A percentile compares a stretch with the other conserved stretches of the same genome.
Conservation (phyloP, 2,888 invertebrate genomes). For the Drosophila infuscata region DNA sequence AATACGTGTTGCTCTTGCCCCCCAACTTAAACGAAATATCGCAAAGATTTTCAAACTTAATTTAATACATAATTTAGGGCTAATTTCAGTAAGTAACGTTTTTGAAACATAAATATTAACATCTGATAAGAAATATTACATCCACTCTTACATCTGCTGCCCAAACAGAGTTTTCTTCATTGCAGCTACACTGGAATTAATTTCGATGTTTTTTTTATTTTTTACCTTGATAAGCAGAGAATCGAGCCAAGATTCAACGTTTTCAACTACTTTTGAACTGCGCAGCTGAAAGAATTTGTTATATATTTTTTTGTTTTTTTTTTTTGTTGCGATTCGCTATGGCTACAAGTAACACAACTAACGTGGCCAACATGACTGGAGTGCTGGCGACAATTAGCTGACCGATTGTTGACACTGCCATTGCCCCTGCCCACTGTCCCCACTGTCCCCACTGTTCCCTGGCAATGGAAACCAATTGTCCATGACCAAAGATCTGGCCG, state of each 20-base stretch:
- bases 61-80: neutral
- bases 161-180: neutral
- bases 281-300: neutral
- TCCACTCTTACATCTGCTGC: neutral
- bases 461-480: conserved; percentile 57
- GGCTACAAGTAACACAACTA: conserved; percentile 27
- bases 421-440: neutral
- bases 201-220: neutral
- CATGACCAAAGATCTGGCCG: conserved; percentile 41
- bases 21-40: neutral
- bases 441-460: neutral
- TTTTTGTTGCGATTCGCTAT: conserved; percentile 52
- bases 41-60: too few relatives aligned
- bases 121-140: too few relatives aligned
- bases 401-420: conserved; percentile 50
- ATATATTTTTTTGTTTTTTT: conserved; percentile 9
- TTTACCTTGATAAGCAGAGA: neutral
- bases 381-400: conserved; percentile 67
- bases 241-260: neutral
- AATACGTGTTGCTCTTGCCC: neutral
- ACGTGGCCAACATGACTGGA: conserved; percentile 42
- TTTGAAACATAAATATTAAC: neutral
- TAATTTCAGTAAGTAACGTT: neutral
- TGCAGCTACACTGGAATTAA: neutral
- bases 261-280: neutral